These are phyloP conservation scores for Drosophila sturtevanti DNA, from an alignment of 1,140 invertebrate genomes.

Conservation along the genomic window DNA sequence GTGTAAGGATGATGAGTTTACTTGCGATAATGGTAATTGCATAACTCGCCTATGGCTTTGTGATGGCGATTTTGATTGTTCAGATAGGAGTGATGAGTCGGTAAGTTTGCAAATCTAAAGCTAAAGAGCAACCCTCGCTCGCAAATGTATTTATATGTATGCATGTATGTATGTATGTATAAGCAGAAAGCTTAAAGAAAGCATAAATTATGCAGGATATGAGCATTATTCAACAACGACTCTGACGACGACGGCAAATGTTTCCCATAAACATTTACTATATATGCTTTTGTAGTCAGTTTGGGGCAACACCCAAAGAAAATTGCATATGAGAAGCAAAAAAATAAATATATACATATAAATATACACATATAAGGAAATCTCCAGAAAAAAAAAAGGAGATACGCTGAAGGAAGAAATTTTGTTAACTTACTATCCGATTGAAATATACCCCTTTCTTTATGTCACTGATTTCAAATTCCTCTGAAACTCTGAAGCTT, in stretches of 20 bases:
- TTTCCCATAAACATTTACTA: constrained; percentile 72
- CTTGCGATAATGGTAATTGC: constrained; percentile 87
- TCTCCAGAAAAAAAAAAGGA: constrained; percentile 29
- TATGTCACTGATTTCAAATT: background rate
- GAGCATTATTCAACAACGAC: constrained; percentile 67
- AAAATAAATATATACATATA: background rate
- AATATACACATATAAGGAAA: too few species aligned
- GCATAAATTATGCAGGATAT: constrained; percentile 75
- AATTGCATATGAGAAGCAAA: constrained; percentile 44
- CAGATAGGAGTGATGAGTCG: constrained; percentile 90
- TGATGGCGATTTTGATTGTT: constrained; percentile 93
- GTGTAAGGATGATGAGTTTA: constrained; percentile 87
- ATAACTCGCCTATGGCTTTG: constrained; percentile 90
- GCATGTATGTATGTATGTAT: too few species aligned
- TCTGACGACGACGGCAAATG: constrained; percentile 49
- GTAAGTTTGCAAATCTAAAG: constrained; percentile 82
- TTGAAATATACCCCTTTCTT: background rate
- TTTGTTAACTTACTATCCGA: background rate
- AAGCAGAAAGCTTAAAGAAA: constrained; percentile 39
- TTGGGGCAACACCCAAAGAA: constrained; percentile 13
- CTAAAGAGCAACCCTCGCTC: constrained; percentile 36
- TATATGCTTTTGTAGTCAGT: constrained; percentile 69
- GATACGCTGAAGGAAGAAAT: background rate
- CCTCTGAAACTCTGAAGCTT: too few species aligned
- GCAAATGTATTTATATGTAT: constrained; percentile 46